Base-by-base conservation (phyloP, 1,140 invertebrate genomes). In the Drosophila biarmipes region DNA sequence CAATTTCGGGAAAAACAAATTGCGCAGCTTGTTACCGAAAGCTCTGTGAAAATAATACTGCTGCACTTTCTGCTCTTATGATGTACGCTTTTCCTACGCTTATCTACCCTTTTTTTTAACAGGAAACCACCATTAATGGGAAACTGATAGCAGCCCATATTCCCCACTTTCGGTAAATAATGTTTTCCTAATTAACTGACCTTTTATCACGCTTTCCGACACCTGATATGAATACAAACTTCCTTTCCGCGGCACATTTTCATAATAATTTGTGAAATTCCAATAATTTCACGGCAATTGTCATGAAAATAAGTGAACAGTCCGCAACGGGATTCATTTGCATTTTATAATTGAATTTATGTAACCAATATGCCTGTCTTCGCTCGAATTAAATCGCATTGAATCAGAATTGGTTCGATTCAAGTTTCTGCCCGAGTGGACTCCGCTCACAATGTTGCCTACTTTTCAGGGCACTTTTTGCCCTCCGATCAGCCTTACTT, bases 1-100 rank as follows among this genome's bases (percentile, higher is more conserved):
- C 78, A 74, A 74, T 74, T 78, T 80, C 56, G 48, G 51, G 66
- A 49, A 85, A 85, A 81, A 61, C 64, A 61, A 86, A 86, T 71
- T 87, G 81, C 81, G 81, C 81, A 86, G 78, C 69, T 74, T 48
- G 34, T 37, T 37, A 61, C 24, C 11, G 14, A 19, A 15, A 46
- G 56, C 58, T 34, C 63, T 14, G 35, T 35, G 58, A 64, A 64
- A 64, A 42, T 29, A 46, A 51, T 42, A 64, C 46, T 35, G 45
- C 27, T 64, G 63, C 58, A 67, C 15, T 64, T 43, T 67, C 43
- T 27, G 42, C n/a, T 35, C n/a, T 19, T 34, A 31, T 40, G 43
- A 66, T 24, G 37, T 49, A 63, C 34, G 12, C 34, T 63, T 48
- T 66, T 66, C 31, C 57, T 19, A 42, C 57, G 42, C 63, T n/a